Base-by-base conservation (phyloP, 2,113 vertebrate genomes). In the Platichthys stellatus region DNA sequence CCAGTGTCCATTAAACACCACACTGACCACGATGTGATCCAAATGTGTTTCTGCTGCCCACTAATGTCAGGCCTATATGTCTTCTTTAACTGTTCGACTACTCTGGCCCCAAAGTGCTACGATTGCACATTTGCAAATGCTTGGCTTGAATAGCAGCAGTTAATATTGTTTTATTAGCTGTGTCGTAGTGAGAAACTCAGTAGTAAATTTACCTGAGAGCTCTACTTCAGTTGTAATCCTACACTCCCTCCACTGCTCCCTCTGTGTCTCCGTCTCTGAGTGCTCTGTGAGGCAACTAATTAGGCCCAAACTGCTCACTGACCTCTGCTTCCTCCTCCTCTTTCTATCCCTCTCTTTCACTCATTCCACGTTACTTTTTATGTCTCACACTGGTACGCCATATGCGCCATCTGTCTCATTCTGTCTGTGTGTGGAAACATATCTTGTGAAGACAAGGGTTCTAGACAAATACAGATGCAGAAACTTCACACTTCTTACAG, bases 151-250 rank as follows among this genome's bases (percentile, higher is more conserved):
- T 14, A 53, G 63, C 49, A 1, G 67, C 62, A 54, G 67, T 84
- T 79, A 83, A 86, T 63, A 13, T 62, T 35, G 60, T 59, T 85
- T 82, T 85, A 90, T 83, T 66, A 65, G 58, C 76, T 49, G 71
- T 59, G 83, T 79, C 63, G 3, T 28, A 53, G 69, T 26, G 69
- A 53, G 58, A 21, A 49, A 68, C 58, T 64, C 57, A 26, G 26
- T 49, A 4, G 61, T 81, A 76, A 80, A 87, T 83, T 74, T 56
- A 20, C 14, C 28, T 3, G 43, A 71, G 38, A 65, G 54, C 35
- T 69, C 17, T 6, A 17, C 69, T 73, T 45, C 31, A 68, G 69
- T 54, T 51, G 75, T 72, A 15, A 24, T 53, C 40, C 28, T 21
- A 1, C 43, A 56, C 38, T 47, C 53, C 18, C 7, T 54, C 51